Evolutionary conservation across 2,797 vertebrate genomes (phyloP), one percentile per base, ranked within the genome.

Genomic region (Lophius americanus): DNA sequence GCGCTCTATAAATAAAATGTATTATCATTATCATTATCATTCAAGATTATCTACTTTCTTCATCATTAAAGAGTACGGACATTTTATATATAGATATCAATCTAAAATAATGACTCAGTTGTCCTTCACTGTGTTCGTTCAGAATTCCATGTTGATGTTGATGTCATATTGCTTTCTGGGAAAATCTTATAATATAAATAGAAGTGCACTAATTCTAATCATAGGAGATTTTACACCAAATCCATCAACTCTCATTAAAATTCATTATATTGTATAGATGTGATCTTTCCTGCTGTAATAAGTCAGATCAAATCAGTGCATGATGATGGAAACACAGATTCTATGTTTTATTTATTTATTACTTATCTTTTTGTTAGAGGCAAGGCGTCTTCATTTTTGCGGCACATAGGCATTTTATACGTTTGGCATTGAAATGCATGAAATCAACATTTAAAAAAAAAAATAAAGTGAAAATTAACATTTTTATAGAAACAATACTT

Each of bases 241-340:
- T 49, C 36, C 12, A 12, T 12, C 9, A 11, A 38, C 37, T 38
- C 42, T 3, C 7, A 43, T 32, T 32, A 50, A 36, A 51, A 43
- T 32, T n/a, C 4, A 43, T 51, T 62, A 43, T 51, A 14, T 23
- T 43, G 2, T 47, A 60, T 5, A 23, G 13, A 7, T 41, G 37
- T 14, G 49, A 54, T 55, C 12, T 70, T 9, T 62, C 23, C 36
- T 23, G 36, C 14, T 61, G 13, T n/a, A 9, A 42, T 38, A 32
- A 9, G 32, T 38, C 33, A n/a, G 55, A 51, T 14, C 33, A n/a
- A 62, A 51, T 14, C 48, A 6, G 3, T 35, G 8, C 38, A 55
- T 47, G 64, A 60, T 8, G 2, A 23, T 36, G 32, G 36, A 51
- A 42, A 50, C 11, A 39, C n/a, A 53, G 37, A 62, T 60, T 50